Percentiles rank a stretch among this genome's conserved stretches.
These are phyloP conservation scores for Deroplatys truncata DNA, from an alignment of 2,888 invertebrate species.

Conservation along the genomic window DNA sequence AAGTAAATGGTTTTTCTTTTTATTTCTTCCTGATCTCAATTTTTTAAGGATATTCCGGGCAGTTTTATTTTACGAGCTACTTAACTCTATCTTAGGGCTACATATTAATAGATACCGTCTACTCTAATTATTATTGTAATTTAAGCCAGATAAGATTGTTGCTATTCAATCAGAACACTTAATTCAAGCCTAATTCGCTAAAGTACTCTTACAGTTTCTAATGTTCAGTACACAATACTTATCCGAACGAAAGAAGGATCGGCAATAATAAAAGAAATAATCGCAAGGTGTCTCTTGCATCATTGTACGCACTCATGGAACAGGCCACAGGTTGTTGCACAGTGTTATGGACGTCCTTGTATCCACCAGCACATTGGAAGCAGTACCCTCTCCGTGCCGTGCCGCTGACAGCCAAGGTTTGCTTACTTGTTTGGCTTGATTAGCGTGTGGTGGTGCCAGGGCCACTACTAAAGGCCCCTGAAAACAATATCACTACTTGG, in stretches of 20 bases:
- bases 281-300: background rate
- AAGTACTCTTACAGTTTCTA: too few relatives aligned
- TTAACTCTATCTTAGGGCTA: too few relatives aligned
- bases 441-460: conserved; percentile 22
- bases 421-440: conserved; percentile 26
- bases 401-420: conserved; percentile 16
- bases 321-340: background rate
- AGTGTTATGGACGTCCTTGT: background rate
- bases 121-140: too few relatives aligned
- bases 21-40: too few relatives aligned
- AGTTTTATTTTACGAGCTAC: too few relatives aligned
- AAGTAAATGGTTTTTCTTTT: too few relatives aligned
- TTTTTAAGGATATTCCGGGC: too few relatives aligned
- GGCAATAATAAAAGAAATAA: background rate
- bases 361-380: background rate
- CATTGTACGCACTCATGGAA: background rate
- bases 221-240: too few relatives aligned
- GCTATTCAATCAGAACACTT: too few relatives aligned
- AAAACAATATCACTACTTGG: background rate
- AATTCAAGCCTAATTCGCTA: too few relatives aligned
- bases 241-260: background rate
- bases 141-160: too few relatives aligned
- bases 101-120: too few relatives aligned
- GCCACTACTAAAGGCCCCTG: background rate
- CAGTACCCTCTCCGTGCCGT: conserved; percentile 15